phyloP scores from a whole-genome alignment of 2,113 vertebrate species.

The Sinocyclocheilus rhinocerous region DNA sequence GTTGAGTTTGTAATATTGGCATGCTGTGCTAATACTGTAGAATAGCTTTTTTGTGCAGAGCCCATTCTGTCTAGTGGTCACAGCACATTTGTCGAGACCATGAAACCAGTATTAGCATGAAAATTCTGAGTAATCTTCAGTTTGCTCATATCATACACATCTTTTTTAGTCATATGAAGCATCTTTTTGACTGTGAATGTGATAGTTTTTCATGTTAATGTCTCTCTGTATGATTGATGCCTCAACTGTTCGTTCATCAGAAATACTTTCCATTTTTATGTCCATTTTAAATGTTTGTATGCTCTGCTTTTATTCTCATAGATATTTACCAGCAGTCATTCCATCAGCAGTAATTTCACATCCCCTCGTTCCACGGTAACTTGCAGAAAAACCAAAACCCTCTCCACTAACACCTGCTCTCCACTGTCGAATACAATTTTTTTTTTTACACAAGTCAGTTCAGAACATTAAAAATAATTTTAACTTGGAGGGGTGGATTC shows the following conservation, averaged over 20 bases:
- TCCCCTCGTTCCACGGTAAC: conserved; percentile 88
- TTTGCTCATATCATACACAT: neutral
- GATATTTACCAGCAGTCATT: conserved; percentile 83
- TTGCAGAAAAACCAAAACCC: conserved; percentile 1
- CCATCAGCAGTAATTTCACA: conserved; percentile 80
- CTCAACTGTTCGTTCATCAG: neutral
- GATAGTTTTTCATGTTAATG: neutral
- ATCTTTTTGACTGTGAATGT: neutral
- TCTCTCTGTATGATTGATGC: neutral
- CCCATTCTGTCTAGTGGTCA: neutral
- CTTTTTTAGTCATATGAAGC: neutral
- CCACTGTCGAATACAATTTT: neutral
- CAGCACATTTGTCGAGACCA: neutral
- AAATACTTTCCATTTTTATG: neutral
- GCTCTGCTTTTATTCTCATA: conserved; percentile 68
- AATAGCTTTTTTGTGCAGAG: conserved; percentile 3
- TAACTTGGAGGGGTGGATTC: neutral
- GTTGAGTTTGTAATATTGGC: conserved; percentile 71
- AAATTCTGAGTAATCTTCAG: neutral
- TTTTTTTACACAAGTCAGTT: neutral
- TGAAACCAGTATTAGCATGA: neutral
- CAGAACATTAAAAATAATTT: neutral
- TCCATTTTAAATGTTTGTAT: conserved; percentile 26
- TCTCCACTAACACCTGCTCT: neutral
- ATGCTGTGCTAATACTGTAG: conserved; percentile 55